Base-by-base conservation (phyloP, 2,113 vertebrate species). In the Xerus inauris region DNA sequence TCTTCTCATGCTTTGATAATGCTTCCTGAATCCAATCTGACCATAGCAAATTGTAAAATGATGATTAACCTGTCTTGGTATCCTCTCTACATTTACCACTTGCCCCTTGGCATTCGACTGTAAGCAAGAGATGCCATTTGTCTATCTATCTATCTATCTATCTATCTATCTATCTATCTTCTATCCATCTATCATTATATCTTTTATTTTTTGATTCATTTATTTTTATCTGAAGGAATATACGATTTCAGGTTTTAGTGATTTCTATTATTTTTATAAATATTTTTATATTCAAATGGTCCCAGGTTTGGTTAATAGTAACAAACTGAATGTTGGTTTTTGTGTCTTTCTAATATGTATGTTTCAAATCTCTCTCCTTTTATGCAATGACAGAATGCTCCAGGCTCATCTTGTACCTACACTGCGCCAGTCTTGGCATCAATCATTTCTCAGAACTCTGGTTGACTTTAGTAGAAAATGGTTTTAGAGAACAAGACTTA, bases 401-500 rank as follows among this genome's bases (percentile, higher is more conserved):
- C 49, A 38, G 32, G n/a, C 12, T 83, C 8, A 45, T 80, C 30
- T 69, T 79, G 35, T 67, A 49, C 6, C 12, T 19, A 26, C 47
- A 2, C 30, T 81, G 14, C 5, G 9, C 1, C 28, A 73, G 13
- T 2, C 9, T 16, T 40, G 3, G 26, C 1, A 13, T 35, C 22
- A 6, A 5, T 26, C 35, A 51, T 49, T 49, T 49, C 40, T 64
- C 6, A 8, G 28, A 83, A 38, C 6, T 12, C 51, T 91, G 26
- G 11, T 45, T 79, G 6, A 1, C 22, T 22, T 76, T 49, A 59
- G 17, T 76, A 32, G 49, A 42, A 54, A 51, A 47, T 16, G 8
- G 8, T 67, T 59, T 59, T 47, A 84, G 24, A 65, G 24, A 47
- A 0, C 0, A 42, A 71, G n/a, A 2, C 20, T 30, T 49, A 76